These are phyloP conservation scores for Cyanoramphus novaezelandiae DNA, from an alignment of 2,113 vertebrate species.

Conservation along the genomic window DNA sequence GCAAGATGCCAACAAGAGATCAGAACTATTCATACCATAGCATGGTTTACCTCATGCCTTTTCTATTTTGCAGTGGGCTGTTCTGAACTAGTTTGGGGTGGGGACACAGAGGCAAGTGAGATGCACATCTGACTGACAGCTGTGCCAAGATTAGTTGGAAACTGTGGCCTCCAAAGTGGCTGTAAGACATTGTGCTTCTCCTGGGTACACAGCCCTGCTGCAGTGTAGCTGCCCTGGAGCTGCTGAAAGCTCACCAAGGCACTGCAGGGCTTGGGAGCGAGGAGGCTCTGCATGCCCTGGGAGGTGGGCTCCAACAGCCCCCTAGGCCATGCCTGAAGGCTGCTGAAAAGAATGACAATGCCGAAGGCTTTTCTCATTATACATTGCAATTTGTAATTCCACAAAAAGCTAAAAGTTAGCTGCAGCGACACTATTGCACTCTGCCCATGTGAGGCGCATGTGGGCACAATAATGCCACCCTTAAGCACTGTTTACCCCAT, in stretches of 20 bases:
- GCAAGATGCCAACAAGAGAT: not conserved
- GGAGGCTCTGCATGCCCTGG: not conserved
- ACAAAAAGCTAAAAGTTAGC: not conserved
- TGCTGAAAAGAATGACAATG: not conserved
- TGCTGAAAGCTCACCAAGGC: not conserved
- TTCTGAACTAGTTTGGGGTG: not conserved
- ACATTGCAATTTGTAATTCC: not conserved
- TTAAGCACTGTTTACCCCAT: not conserved
- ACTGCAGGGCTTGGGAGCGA: accelerated
- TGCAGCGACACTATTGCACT: not conserved
- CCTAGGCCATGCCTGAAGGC: conserved; percentile 29
- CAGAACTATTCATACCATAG: not conserved
- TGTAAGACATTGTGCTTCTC: not conserved
- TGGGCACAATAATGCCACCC: not conserved
- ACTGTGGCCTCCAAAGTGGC: not conserved
- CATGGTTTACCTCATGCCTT: not conserved
- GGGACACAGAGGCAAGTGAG: not conserved
- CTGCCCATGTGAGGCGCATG: not conserved
- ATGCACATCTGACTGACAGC: not conserved
- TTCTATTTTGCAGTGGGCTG: not conserved
- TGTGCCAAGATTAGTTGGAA: not conserved
- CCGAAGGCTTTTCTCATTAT: conserved; percentile 13
- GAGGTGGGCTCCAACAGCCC: not conserved
- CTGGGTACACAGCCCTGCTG: not conserved
- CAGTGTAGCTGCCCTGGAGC: not conserved